phyloP scores from a whole-genome alignment of 2,113 vertebrate species.

The Pampusana beccarii region DNA sequence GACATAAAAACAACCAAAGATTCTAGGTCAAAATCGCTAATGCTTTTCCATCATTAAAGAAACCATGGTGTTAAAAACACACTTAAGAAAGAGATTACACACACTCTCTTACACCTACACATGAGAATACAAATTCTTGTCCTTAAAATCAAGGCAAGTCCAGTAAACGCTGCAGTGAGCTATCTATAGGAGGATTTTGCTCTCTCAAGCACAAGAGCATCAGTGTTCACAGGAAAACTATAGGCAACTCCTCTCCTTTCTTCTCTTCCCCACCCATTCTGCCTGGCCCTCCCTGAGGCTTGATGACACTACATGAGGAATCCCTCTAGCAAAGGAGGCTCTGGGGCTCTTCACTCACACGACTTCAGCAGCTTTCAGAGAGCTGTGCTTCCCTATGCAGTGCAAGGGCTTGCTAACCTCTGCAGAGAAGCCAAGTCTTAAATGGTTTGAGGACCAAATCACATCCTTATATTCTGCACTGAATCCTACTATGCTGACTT shows the following conservation, averaged over 20 bases:
- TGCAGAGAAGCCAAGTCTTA: not conserved
- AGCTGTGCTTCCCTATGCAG: not conserved
- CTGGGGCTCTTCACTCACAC: not conserved
- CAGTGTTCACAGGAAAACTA: fast-evolving
- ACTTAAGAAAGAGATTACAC: not conserved
- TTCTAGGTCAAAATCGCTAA: not conserved
- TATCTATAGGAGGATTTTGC: not conserved
- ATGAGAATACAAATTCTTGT: not conserved
- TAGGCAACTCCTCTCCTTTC: fast-evolving
- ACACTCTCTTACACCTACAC: not conserved
- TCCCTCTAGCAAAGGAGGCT: not conserved
- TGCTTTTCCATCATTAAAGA: not conserved
- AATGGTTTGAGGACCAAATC: not conserved
- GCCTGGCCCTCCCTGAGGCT: not conserved
- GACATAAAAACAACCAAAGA: not conserved
- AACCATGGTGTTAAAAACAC: not conserved
- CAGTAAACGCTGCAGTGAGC: not conserved
- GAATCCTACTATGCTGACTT: not conserved
- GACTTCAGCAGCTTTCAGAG: not conserved
- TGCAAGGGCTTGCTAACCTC: not conserved
- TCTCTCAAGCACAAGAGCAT: not conserved
- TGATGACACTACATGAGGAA: not conserved
- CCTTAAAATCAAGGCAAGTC: not conserved
- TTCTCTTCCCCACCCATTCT: not conserved
- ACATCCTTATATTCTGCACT: not conserved